A percentile compares a stretch with the other conserved stretches of the same genome.
Conservation (phyloP, 2,888 invertebrate species). For the Sarcophaga carnaria region DNA sequence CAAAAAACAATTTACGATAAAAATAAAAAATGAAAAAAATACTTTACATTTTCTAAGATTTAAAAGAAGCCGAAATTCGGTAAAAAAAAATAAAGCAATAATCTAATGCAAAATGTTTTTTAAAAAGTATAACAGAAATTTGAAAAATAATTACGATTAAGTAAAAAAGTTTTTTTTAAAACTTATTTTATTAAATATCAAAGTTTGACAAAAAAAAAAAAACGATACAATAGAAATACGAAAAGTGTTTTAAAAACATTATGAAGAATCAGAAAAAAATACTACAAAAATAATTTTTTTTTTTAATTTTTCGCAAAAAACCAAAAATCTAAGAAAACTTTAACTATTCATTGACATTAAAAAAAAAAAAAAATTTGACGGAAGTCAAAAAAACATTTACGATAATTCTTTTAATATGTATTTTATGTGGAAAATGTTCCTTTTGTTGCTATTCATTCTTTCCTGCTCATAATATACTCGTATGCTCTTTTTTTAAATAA, state of each 20-base stretch:
- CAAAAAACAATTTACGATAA: not conserved
- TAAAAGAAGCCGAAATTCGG: not conserved
- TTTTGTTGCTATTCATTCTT: no score
- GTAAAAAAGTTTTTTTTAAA: not conserved
- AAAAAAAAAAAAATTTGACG: no score
- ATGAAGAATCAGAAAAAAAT: not conserved
- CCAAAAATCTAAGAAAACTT: not conserved
- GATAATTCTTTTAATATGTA: no score
- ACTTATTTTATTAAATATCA: not conserved
- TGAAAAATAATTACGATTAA: conserved; percentile 9
- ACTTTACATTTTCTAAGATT: not conserved
- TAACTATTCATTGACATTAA: no score
- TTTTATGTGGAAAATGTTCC: no score
- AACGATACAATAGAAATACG: not conserved
- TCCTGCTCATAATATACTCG: no score
- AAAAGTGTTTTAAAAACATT: not conserved
- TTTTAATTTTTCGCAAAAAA: not conserved
- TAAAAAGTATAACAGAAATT: not conserved
- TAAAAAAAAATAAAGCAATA: not conserved
- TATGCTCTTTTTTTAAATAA: no score
- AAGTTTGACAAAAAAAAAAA: not conserved
- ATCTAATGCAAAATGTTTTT: not conserved
- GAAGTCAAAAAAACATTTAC: no score
- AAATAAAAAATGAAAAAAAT: not conserved
- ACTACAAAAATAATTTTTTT: not conserved